Base-by-base conservation (phyloP, 1,140 invertebrate genomes). In the Grapholita molesta region DNA sequence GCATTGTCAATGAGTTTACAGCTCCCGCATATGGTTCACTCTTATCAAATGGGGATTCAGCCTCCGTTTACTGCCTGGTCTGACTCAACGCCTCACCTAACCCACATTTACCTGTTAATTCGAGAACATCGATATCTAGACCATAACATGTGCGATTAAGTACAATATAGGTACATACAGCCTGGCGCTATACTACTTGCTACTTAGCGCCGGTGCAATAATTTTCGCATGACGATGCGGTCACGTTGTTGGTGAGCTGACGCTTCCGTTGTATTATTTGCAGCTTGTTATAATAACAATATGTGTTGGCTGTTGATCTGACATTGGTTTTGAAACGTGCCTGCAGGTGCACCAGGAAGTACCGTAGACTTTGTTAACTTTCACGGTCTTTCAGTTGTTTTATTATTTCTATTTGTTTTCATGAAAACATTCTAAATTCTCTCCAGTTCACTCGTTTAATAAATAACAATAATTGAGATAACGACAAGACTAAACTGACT, bases 361-460 rank as follows among this genome's bases (percentile, higher is more conserved):
- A 61, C 30, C 24, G n/a, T 15, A n/a, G 25, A 61, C 55, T 61
- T 61, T 61, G 55, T 61, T 28, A 61, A 61, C n/a, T 61, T 61
- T 61, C 55, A 61, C 15, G 55, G 55, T 61, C 28, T 61, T 15
- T 3, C 55, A 61, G n/a, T 61, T 61, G 55, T 61, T 61, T 61
- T 28, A 28, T 28, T n/a, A 28, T 12, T n/a, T n/a, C 24, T n/a
- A 61, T 11, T 15, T 25, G 24, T 30, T 25, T 4, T 30, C 18
- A 8, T 61, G 28, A 61, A 15, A 61, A 61, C 55, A 61, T 30
- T 15, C n/a, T 61, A 4, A 61, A 57, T 12, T 57, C 9, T 57
- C 24, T 15, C 6, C n/a, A 15, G n/a, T 38, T 38, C 11, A 38
- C 12, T 12, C n/a, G 12, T 4, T 33, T 3, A 7, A 30, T 3